Evolutionary conservation across 1,140 invertebrate species (phyloP).

Genomic region (Teleogryllus occipitalis): DNA sequence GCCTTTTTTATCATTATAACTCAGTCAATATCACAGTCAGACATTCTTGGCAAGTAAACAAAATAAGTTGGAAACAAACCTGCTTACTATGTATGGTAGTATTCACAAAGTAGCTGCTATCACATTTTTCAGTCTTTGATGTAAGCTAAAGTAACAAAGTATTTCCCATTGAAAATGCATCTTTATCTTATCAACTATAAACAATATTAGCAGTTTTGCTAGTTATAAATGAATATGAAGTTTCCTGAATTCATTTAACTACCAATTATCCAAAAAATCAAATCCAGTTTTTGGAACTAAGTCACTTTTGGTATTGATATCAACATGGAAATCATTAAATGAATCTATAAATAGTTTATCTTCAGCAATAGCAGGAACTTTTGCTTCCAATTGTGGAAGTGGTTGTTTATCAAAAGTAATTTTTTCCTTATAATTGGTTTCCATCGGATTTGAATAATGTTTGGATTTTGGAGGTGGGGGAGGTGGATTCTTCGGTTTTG

Average conservation of each 20-base stretch:
- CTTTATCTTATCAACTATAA: too few relatives aligned
- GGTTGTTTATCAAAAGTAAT: conserved; percentile 34
- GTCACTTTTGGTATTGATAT: conserved; percentile 29
- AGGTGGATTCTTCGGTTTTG: conserved; percentile 34
- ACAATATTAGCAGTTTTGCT: too few relatives aligned
- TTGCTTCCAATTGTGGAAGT: conserved; percentile 34
- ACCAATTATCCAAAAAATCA: conserved; percentile 66
- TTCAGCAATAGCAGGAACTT: conserved; percentile 30
- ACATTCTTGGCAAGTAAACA: too few relatives aligned
- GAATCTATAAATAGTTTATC: conserved; percentile 24
- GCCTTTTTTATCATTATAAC: too few relatives aligned
- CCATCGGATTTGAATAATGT: neutral
- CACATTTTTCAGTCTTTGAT: too few relatives aligned
- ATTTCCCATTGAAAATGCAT: too few relatives aligned
- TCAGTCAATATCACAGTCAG: too few relatives aligned
- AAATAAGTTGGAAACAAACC: too few relatives aligned
- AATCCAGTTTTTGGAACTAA: conserved; percentile 62
- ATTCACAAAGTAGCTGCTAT: too few relatives aligned
- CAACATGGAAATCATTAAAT: conserved; percentile 22
- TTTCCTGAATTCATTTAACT: conserved; percentile 24
- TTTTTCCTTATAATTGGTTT: conserved; percentile 30
- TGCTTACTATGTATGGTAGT: too few relatives aligned
- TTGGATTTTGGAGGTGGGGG: conserved; percentile 24
- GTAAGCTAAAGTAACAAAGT: too few relatives aligned
- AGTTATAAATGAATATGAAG: too few relatives aligned